A percentile compares a stretch with the other conserved stretches of the same genome.
These are phyloP conservation scores for Radopholus similis DNA, from an alignment of 1,140 invertebrate species.

Conservation along the genomic window DNA sequence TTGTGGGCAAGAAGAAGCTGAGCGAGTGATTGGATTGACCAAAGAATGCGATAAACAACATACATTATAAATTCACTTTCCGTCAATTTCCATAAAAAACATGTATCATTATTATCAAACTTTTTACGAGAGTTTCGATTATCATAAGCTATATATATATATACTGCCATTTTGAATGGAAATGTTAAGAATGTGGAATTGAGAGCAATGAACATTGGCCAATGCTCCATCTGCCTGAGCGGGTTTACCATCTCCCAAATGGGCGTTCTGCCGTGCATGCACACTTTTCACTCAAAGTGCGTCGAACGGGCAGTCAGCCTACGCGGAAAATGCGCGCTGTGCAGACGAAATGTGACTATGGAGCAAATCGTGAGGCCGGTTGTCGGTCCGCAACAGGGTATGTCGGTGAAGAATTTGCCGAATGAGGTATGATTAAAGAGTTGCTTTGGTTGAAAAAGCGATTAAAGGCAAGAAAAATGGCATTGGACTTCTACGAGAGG, in stretches of 20 bases:
- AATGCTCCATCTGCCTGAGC: not conserved
- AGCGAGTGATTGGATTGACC: too few relatives aligned
- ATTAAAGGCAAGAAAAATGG: not conserved
- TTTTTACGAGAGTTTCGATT: too few relatives aligned
- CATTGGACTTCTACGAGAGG: too few relatives aligned
- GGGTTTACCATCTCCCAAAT: not conserved
- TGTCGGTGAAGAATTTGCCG: not conserved
- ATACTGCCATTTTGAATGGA: too few relatives aligned
- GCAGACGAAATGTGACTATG: not conserved
- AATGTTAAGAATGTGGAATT: too few relatives aligned
- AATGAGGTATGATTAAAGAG: not conserved
- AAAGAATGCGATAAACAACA: too few relatives aligned
- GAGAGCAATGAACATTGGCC: not conserved
- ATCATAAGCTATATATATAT: too few relatives aligned
- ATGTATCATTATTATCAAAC: too few relatives aligned
- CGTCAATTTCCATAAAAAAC: too few relatives aligned
- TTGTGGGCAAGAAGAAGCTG: too few relatives aligned
- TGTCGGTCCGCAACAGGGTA: not conserved
- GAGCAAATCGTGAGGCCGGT: not conserved
- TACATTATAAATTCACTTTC: too few relatives aligned
- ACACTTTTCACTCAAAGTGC: not conserved
- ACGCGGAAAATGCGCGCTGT: not conserved
- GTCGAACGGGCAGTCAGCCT: not conserved
- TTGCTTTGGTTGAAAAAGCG: not conserved
- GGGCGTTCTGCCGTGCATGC: constrained; percentile 1